A percentile compares a stretch with the other conserved stretches of the same genome.
phyloP scores from a whole-genome alignment of 2,113 vertebrate species.

The Scartelaos histophorus region DNA sequence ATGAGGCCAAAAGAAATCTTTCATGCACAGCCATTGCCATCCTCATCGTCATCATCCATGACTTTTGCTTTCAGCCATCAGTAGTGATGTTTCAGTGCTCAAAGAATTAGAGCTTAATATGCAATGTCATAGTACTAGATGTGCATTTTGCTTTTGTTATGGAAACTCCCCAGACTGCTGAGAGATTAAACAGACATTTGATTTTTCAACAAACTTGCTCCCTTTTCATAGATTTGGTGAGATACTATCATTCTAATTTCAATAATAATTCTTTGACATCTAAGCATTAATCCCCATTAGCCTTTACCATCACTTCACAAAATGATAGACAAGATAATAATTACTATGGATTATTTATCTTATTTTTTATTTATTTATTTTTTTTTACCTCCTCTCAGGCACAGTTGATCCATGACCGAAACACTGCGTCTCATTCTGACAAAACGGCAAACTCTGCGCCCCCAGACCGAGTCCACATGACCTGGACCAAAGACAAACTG shows the following conservation, averaged over 20 bases:
- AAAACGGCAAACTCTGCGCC: slow-evolving; percentile 57
- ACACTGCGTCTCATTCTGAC: slow-evolving; percentile 82
- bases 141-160: too few relatives aligned
- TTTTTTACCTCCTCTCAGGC: slow-evolving; percentile 70
- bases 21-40: background rate
- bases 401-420: slow-evolving; percentile 90
- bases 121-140: too few relatives aligned
- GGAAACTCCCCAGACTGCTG: too few relatives aligned
- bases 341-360: background rate
- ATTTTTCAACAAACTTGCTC: too few relatives aligned
- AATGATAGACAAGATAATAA: background rate
- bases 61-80: background rate
- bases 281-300: background rate
- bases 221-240: too few relatives aligned
- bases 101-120: background rate
- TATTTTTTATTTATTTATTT: too few relatives aligned
- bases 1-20: slow-evolving; percentile 19
- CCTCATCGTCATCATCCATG: slow-evolving; percentile 6
- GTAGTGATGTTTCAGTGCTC: background rate
- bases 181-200: too few relatives aligned
- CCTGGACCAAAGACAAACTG: slow-evolving; percentile 96
- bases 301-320: background rate
- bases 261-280: background rate
- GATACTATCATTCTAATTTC: background rate
- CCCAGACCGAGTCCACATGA: slow-evolving; percentile 88